phyloP scores from a whole-genome alignment of 2,888 invertebrate genomes.

The Pseudanteris insignis region DNA sequence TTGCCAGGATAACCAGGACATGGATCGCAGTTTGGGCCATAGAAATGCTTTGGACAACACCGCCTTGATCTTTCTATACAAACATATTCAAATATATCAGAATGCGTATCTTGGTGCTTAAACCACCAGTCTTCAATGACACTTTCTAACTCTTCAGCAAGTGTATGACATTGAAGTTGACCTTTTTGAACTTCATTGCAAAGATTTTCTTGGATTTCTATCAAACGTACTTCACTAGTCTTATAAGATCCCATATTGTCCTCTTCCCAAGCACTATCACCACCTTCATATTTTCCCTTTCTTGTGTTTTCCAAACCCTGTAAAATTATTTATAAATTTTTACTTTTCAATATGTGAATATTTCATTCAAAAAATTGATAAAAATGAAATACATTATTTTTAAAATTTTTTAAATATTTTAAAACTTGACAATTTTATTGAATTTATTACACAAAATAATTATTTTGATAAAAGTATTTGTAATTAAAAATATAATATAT shows the following conservation, averaged over 20 bases:
- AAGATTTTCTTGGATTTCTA: conserved; percentile 89
- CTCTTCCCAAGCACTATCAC: conserved; percentile 94
- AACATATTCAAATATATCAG: conserved; percentile 77
- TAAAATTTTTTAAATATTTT: too few species aligned
- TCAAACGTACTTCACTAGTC: conserved; percentile 86
- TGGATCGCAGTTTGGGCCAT: conserved; percentile 80
- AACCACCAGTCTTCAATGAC: conserved; percentile 91
- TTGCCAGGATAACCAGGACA: conserved; percentile 80
- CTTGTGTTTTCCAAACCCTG: conserved; percentile 83
- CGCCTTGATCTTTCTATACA: conserved; percentile 80
- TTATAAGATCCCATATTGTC: conserved; percentile 84
- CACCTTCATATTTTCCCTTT: conserved; percentile 91
- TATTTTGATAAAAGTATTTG: too few species aligned
- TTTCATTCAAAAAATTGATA: too few species aligned
- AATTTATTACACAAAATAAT: too few species aligned
- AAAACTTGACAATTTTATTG: too few species aligned
- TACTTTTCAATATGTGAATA: too few species aligned
- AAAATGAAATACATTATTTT: too few species aligned
- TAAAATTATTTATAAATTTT: too few species aligned
- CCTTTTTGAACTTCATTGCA: conserved; percentile 80
- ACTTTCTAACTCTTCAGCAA: conserved; percentile 85
- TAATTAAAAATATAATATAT: too few species aligned
- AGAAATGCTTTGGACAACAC: conserved; percentile 88
- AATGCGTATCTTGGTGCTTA: conserved; percentile 70
- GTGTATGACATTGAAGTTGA: conserved; percentile 82